Base-by-base conservation (phyloP, 2,888 invertebrate species). In the Campoletis raptor region DNA sequence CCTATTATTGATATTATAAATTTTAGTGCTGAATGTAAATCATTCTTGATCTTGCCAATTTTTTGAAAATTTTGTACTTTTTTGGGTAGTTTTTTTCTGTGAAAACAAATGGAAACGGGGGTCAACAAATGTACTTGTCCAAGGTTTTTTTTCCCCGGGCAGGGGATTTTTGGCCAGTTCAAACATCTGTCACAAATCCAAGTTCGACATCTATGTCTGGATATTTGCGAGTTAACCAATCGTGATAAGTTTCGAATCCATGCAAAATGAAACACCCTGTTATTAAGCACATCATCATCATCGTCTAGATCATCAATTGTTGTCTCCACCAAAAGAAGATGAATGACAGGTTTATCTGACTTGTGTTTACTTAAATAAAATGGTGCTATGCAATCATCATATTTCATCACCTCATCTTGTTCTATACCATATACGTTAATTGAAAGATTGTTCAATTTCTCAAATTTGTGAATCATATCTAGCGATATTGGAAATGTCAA, bases 341-440 rank as follows among this genome's bases (percentile, higher is more conserved):
- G 79, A 48, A 88, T 86, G 9, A 45, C 77, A 15, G 80, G 84
- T 24, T 84, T 66, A 69, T 83, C 66, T 0, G 81, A 81, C 9
- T 66, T 57, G 6, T 85, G 10, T 54, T 83, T 70, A 66, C 85
- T 87, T 36, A 87, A 48, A 40, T 40, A 40, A 40, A 40, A 8
- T 40, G 40, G 40, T 4, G 9, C 40, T 40, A 40, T 40, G 8
- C 2, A 30, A 30, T 30, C 3, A 30, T 85, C 83, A n/a, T 83
- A 81, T 40, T 30, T 36, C 10, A 0, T 24, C n/a, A n/a, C n/a
- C 24, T 18, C 21, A 36, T 3, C 9, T 21, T 40, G 42, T 30
- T n/a, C 76, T 12, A 86, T 36, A 24, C 88, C 86, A 73, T 89
- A 89, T 15, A 89, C 79, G 73, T 88, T 88, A 18, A 89, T 88